A percentile compares a stretch with the other conserved stretches of the same genome.
These are phyloP conservation scores for Aleiodes testaceus DNA, from an alignment of 2,888 invertebrate species.

Conservation along the genomic window DNA sequence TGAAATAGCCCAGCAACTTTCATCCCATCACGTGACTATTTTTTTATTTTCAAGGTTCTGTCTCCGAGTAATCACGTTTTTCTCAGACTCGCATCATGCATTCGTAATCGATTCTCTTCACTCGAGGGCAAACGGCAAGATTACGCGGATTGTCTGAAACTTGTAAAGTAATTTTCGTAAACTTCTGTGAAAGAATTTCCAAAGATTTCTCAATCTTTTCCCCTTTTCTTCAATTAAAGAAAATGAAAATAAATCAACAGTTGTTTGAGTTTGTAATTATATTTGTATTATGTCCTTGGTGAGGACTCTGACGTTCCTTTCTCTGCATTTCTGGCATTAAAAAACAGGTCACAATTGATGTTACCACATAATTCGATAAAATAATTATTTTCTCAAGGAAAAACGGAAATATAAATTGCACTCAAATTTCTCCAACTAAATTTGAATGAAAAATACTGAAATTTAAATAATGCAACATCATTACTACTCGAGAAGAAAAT, in stretches of 20 bases:
- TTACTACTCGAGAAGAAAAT: too few relatives aligned
- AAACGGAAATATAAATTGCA: too few relatives aligned
- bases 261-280: neutral
- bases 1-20: neutral
- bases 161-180: neutral
- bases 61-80: slow-evolving; percentile 16
- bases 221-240: neutral
- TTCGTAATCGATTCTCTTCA: slow-evolving; percentile 2
- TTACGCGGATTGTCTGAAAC: neutral
- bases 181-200: neutral
- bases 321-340: slow-evolving; percentile 17
- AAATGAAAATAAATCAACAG: neutral
- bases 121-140: neutral
- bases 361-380: neutral
- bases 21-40: neutral
- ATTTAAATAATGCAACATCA: too few relatives aligned
- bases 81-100: slow-evolving; percentile 6
- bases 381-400: too few relatives aligned
- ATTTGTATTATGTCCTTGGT: slow-evolving; percentile 12
- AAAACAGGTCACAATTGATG: slow-evolving; percentile 26
- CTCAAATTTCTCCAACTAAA: too few relatives aligned
- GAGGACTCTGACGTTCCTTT: slow-evolving; percentile 24
- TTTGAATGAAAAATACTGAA: too few relatives aligned
- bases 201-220: neutral
- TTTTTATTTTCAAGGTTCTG: neutral